phyloP scores from a whole-genome alignment of 35 echinoderm and acorn worm species.

The Eucidaris tribuloides region DNA sequence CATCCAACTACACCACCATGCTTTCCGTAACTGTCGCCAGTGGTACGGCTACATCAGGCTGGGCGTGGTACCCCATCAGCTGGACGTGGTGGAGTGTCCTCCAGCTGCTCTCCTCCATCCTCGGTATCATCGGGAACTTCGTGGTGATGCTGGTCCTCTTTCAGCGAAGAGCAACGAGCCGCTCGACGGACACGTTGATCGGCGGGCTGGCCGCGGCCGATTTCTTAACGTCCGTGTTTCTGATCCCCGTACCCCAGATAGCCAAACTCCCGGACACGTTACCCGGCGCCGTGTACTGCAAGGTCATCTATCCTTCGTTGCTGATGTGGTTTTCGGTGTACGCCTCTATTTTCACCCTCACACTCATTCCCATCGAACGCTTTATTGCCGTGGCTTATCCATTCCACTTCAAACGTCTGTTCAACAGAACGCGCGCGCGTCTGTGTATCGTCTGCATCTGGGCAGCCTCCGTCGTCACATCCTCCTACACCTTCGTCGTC shows the following conservation, averaged over 20 bases:
- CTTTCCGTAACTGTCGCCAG: too few species aligned
- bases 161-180: not conserved
- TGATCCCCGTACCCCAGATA: not conserved
- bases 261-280: not conserved
- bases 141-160: not conserved
- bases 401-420: conserved; percentile 1
- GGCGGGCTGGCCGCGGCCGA: not conserved
- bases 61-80: not conserved
- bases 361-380: not conserved
- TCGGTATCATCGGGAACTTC: conserved; percentile 3
- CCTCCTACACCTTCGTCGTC: too few species aligned
- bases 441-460: too few species aligned
- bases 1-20: too few species aligned
- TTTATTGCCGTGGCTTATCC: conserved; percentile 3
- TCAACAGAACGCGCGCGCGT: not conserved
- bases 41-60: not conserved
- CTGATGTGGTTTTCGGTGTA: not conserved
- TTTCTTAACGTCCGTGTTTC: not conserved
- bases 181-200: conserved; percentile 3
- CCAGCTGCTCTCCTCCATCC: not conserved
- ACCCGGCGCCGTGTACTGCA: not conserved
- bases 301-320: not conserved
- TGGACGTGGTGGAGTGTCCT: not conserved
- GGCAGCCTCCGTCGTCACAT: too few species aligned
- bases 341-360: not conserved